Percentiles rank a stretch among this genome's conserved stretches.
Conservation (phyloP, 2,113 vertebrate genomes). For the Pterocles burchelli region DNA sequence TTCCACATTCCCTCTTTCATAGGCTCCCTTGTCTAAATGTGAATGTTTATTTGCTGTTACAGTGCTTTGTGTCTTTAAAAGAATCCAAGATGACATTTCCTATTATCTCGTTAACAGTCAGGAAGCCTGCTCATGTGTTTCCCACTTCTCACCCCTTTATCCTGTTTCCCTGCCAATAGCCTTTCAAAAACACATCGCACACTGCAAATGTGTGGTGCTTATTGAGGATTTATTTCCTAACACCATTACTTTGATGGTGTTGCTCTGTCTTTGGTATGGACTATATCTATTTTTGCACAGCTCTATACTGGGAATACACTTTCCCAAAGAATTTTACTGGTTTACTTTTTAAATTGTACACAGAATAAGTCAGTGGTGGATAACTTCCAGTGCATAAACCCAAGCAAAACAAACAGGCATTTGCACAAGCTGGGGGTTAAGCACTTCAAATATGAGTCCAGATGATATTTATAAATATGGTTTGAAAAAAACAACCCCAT, state of each 20-base stretch:
- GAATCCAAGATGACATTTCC: neutral
- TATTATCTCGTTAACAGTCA: neutral
- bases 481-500: neutral
- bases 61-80: neutral
- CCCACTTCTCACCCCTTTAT: neutral
- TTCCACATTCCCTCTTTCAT: neutral
- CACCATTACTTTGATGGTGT: neutral
- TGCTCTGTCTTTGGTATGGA: neutral
- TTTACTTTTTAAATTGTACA: neutral
- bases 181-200: neutral
- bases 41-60: neutral
- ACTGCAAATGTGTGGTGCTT: neutral
- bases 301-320: neutral
- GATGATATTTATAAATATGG: neutral
- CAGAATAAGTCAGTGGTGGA: neutral
- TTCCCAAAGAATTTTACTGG: neutral
- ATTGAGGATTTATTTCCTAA: neutral
- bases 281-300: neutral
- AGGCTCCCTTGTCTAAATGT: neutral
- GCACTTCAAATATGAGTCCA: neutral
- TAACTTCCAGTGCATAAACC: neutral
- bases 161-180: neutral
- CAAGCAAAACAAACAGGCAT: neutral
- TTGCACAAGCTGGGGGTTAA: neutral
- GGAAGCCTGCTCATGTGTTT: neutral